Base-by-base conservation (phyloP, 2,113 vertebrate genomes). In the Geothlypis trichas region DNA sequence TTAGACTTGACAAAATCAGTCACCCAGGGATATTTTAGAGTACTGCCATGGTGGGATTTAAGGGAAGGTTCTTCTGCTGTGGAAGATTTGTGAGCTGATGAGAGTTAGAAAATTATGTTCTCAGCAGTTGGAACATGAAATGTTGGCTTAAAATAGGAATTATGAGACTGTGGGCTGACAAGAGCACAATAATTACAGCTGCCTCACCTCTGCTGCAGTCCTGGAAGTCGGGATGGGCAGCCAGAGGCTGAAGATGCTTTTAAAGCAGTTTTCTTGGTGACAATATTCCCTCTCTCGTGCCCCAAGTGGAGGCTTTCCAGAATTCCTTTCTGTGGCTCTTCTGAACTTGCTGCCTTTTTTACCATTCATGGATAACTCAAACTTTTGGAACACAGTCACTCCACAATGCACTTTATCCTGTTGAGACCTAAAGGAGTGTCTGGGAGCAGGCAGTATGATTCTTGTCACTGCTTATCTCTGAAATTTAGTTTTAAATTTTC, bases 1-100 rank as follows among this genome's bases (percentile, higher is more conserved):
- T 93, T 83, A 83, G 49, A 93, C 55, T 72, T 87, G 74, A 79
- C 82, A 89, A 82, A 90, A 61, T 61, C 84, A 52, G 62, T 87
- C 87, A 90, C 67, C 82, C 71, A 66, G 54, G 72, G 54, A 68
- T 76, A 78, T 65, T 93, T 89, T 55, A 94, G 82, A 85, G 54
- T 19, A 46, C 20, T 91, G 62, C n/a, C 57, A 37, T 31, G 44
- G 74, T 65, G 66, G 46, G 62, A 82, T 62, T 87, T 79, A 26
- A 30, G 75, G 54, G 69, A 78, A 65, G 19, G 19, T 63, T 69
- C 55, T 81, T 82, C 74, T 87, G 1, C 35, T 79, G 67, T 13
- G 35, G 41, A 90, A 54, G 77, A 78, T 84, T 91, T 89, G 71
- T 84, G 92, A 87, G 74, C 58, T 72, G 66, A 31, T 61, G 41